phyloP scores from a whole-genome alignment of 2,113 vertebrate genomes.

The Sminthopsis crassicaudata region DNA sequence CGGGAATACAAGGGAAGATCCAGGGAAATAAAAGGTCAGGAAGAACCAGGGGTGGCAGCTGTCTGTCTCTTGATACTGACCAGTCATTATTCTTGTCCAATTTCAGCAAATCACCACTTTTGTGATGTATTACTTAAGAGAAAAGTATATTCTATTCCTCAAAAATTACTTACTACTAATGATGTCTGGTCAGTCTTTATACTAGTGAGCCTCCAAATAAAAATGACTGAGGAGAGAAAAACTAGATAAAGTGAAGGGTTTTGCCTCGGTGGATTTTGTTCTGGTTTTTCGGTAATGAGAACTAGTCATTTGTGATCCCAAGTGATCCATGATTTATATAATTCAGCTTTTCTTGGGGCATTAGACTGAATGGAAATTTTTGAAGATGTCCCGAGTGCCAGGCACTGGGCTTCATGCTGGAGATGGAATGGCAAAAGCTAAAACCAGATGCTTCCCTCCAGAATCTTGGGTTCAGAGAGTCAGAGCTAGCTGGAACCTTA shows the following conservation, averaged over 20 bases:
- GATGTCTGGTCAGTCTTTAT: slow-evolving; percentile 55
- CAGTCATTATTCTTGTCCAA: slow-evolving; percentile 33
- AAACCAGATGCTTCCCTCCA: not conserved
- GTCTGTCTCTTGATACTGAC: slow-evolving; percentile 13
- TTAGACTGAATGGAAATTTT: slow-evolving; percentile 43
- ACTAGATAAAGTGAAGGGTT: not conserved
- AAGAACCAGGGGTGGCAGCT: not conserved
- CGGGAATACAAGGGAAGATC: not conserved
- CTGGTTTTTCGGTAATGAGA: slow-evolving; percentile 48
- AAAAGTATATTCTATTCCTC: slow-evolving; percentile 58
- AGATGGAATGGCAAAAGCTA: not conserved
- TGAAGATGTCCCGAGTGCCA: not conserved
- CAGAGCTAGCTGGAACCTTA: not conserved
- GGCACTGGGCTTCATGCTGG: not conserved
- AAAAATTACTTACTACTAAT: slow-evolving; percentile 44
- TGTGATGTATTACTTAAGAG: slow-evolving; percentile 66
- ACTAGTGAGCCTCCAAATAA: slow-evolving; percentile 28
- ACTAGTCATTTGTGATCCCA: slow-evolving; percentile 62
- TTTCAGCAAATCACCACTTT: slow-evolving; percentile 52
- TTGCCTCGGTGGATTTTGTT: not conserved
- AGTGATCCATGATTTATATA: slow-evolving; percentile 64
- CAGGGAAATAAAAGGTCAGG: not conserved
- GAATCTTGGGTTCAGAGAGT: not conserved
- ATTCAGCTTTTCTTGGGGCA: slow-evolving; percentile 30
- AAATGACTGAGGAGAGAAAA: slow-evolving; percentile 25